A percentile compares a stretch with the other conserved stretches of the same genome.
phyloP scores from a whole-genome alignment of 2,888 invertebrate species.

The Caenorhabditis japonica region DNA sequence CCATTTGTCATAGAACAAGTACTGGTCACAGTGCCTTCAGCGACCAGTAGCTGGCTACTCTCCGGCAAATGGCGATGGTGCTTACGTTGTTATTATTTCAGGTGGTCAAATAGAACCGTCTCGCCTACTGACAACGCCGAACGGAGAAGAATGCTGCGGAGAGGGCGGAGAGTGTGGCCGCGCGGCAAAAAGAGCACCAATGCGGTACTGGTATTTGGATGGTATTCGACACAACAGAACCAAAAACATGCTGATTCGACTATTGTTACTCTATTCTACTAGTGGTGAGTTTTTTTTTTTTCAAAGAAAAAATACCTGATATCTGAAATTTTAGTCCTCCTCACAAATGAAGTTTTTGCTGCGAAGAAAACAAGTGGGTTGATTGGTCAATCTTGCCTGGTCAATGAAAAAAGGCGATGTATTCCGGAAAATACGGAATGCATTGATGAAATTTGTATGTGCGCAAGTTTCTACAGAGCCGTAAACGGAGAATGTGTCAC shows the following conservation, averaged over 20 bases:
- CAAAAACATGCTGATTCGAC: conserved; percentile 49
- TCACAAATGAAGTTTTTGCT: conserved; percentile 22
- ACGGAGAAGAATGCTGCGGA: conserved; percentile 45
- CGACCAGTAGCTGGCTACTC: conserved; percentile 33
- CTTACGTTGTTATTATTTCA: conserved; percentile 54
- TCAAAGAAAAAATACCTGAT: background rate
- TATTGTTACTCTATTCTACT: conserved; percentile 40
- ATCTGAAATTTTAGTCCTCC: conserved; percentile 12
- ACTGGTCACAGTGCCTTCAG: conserved; percentile 38
- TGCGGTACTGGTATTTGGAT: conserved; percentile 37
- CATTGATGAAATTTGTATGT: conserved; percentile 68
- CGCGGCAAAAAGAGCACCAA: conserved; percentile 34
- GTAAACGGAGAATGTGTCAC: conserved; percentile 59
- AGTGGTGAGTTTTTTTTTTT: conserved; percentile 15
- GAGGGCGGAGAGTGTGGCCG: conserved; percentile 29
- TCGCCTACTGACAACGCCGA: conserved; percentile 47
- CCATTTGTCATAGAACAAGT: conserved; percentile 7
- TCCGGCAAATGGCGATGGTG: conserved; percentile 32
- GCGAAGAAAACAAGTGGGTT: conserved; percentile 29
- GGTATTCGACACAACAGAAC: conserved; percentile 42
- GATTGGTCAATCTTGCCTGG: conserved; percentile 61
- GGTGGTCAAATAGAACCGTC: conserved; percentile 56
- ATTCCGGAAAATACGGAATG: conserved; percentile 64
- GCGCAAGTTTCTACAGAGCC: conserved; percentile 63
- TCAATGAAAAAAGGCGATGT: conserved; percentile 56